Evolutionary conservation across 2,113 vertebrate genomes (phyloP).

Genomic region (Rhinogobius similis): DNA sequence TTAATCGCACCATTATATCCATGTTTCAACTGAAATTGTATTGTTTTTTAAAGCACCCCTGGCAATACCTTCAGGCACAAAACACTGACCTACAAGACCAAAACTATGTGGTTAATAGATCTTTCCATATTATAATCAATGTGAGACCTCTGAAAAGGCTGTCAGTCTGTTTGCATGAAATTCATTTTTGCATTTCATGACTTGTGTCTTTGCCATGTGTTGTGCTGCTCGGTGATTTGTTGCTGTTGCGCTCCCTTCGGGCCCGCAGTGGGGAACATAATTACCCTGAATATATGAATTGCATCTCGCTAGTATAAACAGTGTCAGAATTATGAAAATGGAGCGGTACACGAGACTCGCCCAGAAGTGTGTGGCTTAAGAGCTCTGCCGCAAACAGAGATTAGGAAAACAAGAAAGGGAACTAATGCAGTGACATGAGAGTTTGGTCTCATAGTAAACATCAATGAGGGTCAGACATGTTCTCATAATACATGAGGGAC

Average conservation of each 20-base stretch:
- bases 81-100: neutral
- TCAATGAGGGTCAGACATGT: neutral
- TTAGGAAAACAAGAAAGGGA: neutral
- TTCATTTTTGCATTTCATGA: neutral
- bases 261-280: conserved; percentile 3
- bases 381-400: conserved; percentile 2
- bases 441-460: neutral
- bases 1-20: no score
- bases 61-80: no score
- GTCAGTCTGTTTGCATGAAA: neutral
- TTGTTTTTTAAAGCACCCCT: no score
- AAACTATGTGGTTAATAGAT: neutral
- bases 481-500: neutral
- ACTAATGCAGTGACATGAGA: neutral
- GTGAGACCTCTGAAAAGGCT: neutral
- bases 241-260: neutral
- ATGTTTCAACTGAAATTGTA: no score
- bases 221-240: conserved; percentile 8
- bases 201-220: conserved; percentile 1
- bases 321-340: conserved; percentile 4
- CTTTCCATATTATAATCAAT: neutral
- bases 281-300: conserved; percentile 9
- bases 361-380: conserved; percentile 7
- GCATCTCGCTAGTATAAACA: conserved; percentile 3
- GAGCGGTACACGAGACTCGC: neutral